phyloP scores from a whole-genome alignment of 2,888 invertebrate species.

The Ptychoptera contaminata region DNA sequence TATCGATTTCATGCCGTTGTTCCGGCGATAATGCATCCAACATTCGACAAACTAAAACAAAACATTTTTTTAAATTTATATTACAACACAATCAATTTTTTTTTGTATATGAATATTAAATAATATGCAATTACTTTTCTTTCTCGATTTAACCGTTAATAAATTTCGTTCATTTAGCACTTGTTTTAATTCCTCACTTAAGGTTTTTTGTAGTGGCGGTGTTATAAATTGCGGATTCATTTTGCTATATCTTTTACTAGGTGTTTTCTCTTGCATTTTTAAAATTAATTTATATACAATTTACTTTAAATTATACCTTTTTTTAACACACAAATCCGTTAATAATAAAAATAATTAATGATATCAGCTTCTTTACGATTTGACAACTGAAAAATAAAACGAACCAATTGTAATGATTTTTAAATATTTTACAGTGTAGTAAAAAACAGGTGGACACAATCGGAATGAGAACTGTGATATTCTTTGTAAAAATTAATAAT shows the following conservation, averaged over 20 bases:
- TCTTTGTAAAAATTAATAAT: too few species aligned
- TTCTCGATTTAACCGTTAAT: constrained; percentile 41
- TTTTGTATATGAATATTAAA: constrained; percentile 5
- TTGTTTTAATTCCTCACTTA: constrained; percentile 42
- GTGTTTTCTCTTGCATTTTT: background rate
- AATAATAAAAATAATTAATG: too few species aligned
- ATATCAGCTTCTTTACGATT: too few species aligned
- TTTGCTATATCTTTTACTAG: background rate
- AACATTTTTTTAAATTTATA: too few species aligned
- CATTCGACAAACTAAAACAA: constrained; percentile 37
- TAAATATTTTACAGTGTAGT: too few species aligned
- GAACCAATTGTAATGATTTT: too few species aligned
- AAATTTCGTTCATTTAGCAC: constrained; percentile 45
- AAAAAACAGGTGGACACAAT: too few species aligned
- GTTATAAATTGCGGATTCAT: background rate
- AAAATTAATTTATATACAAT: background rate
- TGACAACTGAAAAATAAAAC: too few species aligned
- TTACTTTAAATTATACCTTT: too few species aligned
- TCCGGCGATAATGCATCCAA: constrained; percentile 27
- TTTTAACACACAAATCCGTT: too few species aligned
- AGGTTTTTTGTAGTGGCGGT: constrained; percentile 30
- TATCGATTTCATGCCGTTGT: constrained; percentile 21
- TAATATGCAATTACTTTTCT: constrained; percentile 31
- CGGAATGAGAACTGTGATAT: too few species aligned
- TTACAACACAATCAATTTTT: too few species aligned